Percentiles rank a stretch among this genome's conserved stretches.
Evolutionary conservation across 1,140 invertebrate species (phyloP).

Genomic region (Berghia stephanieae): DNA sequence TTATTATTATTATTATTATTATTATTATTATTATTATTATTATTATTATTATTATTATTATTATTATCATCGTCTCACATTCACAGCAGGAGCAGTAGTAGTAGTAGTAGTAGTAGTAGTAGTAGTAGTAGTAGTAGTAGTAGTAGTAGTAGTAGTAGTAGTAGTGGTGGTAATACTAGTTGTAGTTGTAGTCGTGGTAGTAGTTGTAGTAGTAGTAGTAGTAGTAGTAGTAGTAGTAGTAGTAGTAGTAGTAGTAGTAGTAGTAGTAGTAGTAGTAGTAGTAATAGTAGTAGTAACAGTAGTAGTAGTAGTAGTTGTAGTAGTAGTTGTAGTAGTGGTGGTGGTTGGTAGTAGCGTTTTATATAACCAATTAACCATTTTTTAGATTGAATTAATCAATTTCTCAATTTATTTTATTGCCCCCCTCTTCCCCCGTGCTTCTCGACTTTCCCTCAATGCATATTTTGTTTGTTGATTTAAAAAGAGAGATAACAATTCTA

Average conservation of each 20-base stretch:
- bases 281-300: background rate
- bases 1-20: constrained; percentile 6
- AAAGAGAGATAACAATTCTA: too few relatives aligned
- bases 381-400: too few relatives aligned
- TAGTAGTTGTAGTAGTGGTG: constrained; percentile 2
- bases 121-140: background rate
- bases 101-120: constrained; percentile 9
- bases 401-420: too few relatives aligned
- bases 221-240: constrained; percentile 7
- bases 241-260: constrained; percentile 7
- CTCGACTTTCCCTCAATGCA: too few relatives aligned
- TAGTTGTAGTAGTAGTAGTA: constrained; percentile 8
- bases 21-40: constrained; percentile 6
- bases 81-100: too few relatives aligned
- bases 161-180: background rate
- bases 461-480: too few relatives aligned
- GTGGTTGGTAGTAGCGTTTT: too few relatives aligned
- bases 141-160: background rate
- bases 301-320: constrained; percentile 2
- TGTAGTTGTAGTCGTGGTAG: background rate
- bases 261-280: constrained; percentile 8
- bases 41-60: constrained; percentile 13
- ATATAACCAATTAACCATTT: too few relatives aligned
- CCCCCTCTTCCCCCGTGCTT: too few relatives aligned
- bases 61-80: constrained; percentile 33